Conservation (phyloP, 2,888 invertebrate species). For the Epirrhoe alternata region DNA sequence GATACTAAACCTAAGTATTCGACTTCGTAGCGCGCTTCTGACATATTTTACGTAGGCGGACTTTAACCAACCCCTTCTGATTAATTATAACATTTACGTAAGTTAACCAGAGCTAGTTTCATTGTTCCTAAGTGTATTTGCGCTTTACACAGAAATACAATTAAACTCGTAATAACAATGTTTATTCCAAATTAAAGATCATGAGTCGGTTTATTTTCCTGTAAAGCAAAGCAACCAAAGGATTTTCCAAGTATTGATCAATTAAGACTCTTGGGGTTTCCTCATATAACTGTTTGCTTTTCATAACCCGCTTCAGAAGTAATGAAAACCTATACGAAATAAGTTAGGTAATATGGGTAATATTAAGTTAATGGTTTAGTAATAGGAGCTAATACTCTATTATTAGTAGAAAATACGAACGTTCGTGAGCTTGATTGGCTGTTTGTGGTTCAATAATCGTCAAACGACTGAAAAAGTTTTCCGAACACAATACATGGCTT, state of each 20-base stretch:
- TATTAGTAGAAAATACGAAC: too few relatives aligned
- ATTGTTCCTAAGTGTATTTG: neutral
- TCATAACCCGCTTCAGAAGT: neutral
- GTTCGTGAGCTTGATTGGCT: too few relatives aligned
- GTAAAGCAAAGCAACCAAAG: neutral
- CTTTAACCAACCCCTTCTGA: neutral
- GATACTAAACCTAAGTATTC: neutral
- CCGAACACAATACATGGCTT: too few relatives aligned
- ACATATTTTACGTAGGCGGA: neutral
- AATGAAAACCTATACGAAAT: neutral
- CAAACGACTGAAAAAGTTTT: too few relatives aligned
- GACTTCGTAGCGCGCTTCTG: neutral
- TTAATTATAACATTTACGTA: neutral
- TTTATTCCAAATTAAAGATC: neutral
- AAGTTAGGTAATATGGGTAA: too few relatives aligned
- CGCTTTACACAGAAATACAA: neutral
- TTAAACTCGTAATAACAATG: neutral
- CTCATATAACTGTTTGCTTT: slow-evolving; percentile 1
- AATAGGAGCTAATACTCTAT: too few relatives aligned
- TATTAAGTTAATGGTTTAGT: too few relatives aligned
- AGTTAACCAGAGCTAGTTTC: neutral
- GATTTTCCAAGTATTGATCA: neutral
- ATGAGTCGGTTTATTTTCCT: neutral
- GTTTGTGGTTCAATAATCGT: too few relatives aligned
- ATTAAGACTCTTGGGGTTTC: neutral